Evolutionary conservation across 2,888 invertebrate species (phyloP).

Genomic region (Oxycera nigricornis): DNA sequence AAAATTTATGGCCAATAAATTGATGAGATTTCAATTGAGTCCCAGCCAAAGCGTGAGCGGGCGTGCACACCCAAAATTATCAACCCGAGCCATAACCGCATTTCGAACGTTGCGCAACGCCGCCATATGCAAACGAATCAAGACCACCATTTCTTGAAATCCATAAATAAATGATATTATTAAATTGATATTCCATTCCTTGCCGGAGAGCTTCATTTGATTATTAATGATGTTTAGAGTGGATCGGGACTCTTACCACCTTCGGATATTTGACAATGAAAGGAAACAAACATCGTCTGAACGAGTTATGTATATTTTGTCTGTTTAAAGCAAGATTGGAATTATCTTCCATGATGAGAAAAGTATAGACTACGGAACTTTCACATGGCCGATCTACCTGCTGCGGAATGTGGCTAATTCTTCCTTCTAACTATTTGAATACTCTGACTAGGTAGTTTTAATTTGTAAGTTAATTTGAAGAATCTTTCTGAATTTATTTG

Average conservation of each 20-base stretch:
- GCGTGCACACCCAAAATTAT: not conserved
- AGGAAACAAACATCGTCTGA: no score
- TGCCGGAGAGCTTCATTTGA: not conserved
- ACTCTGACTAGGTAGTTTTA: not conserved
- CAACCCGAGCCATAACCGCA: not conserved
- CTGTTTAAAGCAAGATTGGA: no score
- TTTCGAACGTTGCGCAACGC: not conserved
- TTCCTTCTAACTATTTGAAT: not conserved
- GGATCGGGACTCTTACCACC: no score
- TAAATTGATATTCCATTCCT: not conserved
- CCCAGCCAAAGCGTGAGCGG: not conserved
- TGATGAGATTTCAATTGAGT: conserved; percentile 31
- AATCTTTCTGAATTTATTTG: not conserved
- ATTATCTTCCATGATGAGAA: no score
- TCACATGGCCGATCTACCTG: conserved; percentile 1
- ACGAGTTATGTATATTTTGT: no score
- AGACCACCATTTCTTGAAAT: not conserved
- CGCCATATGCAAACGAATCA: conserved; percentile 10
- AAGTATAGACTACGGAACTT: conserved; percentile 1
- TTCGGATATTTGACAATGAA: no score
- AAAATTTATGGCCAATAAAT: conserved; percentile 33
- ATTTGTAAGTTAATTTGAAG: conserved; percentile 16
- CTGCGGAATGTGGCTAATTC: not conserved
- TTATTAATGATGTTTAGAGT: no score
- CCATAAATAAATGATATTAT: not conserved